Evolutionary conservation across 2,113 vertebrate genomes (phyloP).

Genomic region (Etheostoma spectabile): DNA sequence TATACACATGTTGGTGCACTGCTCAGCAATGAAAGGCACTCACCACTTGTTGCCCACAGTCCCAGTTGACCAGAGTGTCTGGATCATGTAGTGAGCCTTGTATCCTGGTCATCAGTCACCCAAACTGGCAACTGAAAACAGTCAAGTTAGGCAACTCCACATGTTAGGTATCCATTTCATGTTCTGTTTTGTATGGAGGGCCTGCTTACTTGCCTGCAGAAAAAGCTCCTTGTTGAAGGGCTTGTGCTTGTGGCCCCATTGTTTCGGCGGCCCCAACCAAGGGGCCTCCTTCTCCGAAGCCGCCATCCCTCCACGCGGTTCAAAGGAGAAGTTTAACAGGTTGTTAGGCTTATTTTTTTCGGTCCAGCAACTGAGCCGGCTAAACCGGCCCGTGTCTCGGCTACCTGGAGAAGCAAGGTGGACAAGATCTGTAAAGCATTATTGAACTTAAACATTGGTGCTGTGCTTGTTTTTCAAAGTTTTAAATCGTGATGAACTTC

Average conservation of each 20-base stretch:
- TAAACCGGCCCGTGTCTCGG: slow-evolving; percentile 97
- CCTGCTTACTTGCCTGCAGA: slow-evolving; percentile 96
- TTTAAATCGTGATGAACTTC: not conserved
- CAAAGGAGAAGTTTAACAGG: slow-evolving; percentile 98
- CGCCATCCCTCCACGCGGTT: slow-evolving; percentile 93
- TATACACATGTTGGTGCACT: no score
- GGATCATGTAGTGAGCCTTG: slow-evolving; percentile 96
- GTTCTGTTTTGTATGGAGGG: rapidly evolving
- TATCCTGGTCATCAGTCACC: slow-evolving; percentile 98
- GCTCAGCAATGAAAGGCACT: slow-evolving; percentile 68
- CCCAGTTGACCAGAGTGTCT: slow-evolving; percentile 98
- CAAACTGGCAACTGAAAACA: slow-evolving; percentile 94
- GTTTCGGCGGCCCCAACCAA: slow-evolving; percentile 95
- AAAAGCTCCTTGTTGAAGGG: slow-evolving; percentile 99
- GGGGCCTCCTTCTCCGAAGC: slow-evolving; percentile 87
- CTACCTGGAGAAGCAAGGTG: slow-evolving; percentile 88
- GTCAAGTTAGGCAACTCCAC: slow-evolving; percentile 9
- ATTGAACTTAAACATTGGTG: not conserved
- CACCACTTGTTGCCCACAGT: slow-evolving; percentile 99
- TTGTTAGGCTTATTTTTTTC: slow-evolving; percentile 99
- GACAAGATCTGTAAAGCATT: not conserved
- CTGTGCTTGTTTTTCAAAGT: not conserved
- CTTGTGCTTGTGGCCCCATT: slow-evolving; percentile 96
- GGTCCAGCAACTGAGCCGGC: slow-evolving; percentile 98
- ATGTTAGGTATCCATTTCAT: not conserved